Base-by-base conservation (phyloP, 2,888 invertebrate species). In the Exocentrus adspersus region DNA sequence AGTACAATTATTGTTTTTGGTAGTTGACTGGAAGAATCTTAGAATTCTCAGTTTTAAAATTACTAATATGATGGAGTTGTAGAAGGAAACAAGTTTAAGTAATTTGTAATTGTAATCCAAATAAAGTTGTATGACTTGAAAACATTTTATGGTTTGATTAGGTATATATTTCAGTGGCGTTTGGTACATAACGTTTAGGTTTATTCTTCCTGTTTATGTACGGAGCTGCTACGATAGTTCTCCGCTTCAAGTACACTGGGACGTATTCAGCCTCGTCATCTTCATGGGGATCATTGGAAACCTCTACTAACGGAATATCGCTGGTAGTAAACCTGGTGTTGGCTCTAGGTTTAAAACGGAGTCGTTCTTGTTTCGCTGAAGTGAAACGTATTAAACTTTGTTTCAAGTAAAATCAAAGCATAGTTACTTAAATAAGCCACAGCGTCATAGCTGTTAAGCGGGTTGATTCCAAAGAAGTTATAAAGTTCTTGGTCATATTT, bases 401-500 rank as follows among this genome's bases (percentile, higher is more conserved):
- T 28, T 16, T 30, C 14, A 50, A 50, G 10, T 30, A 30, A 3
- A 51, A 32, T 17, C 14, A 24, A 24, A 24, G 7, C 24, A 24
- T 56, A 77, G 81, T 79, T 79, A 86, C 86, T 80, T 28, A 83
- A 70, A 67, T 85, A 80, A 45, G 78, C 72, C 5, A 76, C 80
- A 74, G 86, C 86, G 61, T 86, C 85, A 56, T 84, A 84, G 69
- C 82, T 82, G 37, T 81, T 79, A 6, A 86, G 77, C 2, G 85
- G 85, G 75, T 87, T 86, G 12, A 85, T 78, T 0, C 85, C 86
- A 72, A 87, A 86, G 71, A 86, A 85, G 9, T 78, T 73, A 43
- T 84, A 81, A 7, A 86, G 74, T 37, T 79, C 75, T 50, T 84
- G 83, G 10, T 84, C 84, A 65, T 76, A 83, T 19, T 81, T 73